Evolutionary conservation across 2,113 vertebrate genomes (phyloP), one percentile per base, ranked within the genome.

Genomic region (Epinephelus lanceolatus): DNA sequence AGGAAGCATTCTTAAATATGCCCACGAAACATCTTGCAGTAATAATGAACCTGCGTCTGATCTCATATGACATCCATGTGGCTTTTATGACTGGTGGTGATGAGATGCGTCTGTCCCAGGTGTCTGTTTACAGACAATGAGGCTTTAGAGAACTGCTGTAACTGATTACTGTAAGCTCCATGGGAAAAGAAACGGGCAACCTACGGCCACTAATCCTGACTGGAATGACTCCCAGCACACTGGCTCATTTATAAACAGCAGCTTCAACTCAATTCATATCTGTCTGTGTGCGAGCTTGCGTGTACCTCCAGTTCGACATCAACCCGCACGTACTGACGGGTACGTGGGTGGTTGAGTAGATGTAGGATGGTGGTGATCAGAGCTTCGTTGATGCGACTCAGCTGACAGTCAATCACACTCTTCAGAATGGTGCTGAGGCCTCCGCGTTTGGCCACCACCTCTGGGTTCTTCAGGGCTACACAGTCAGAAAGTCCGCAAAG

Each of bases 301-400:
- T 60, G 10, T 95, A 99, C 98, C 98, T 99, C 98, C 82, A 99
- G 96, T 82, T 99, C 98, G 33, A 99, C 97, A 85, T 99, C 97
- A 37, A 96, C 95, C 81, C 98, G 96, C 78, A 99, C 97, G 76
- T 98, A 99, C 67, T 99, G 97, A 30, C 98, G 96, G 5, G 98
- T 99, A 82, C 97, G 97, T 79, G 98, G 98, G 94, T 99, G 98
- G 96, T 99, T 99, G 92, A 99, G 97, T 47, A 99, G 96, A 92
- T 99, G 98, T 76, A 99, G 96, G 92, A 99, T 95, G 86, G 98
- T 99, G 91, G 98, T 98, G 95, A 99, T 99, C 57, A 99, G 94
- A 78, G 98, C 98, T 93, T 99, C 98, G 52, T 99, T 99, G 95
- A 99, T 99, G 89, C 98, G 96, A 88, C 97, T 99, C 92, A 99